Conservation (phyloP, 2,797 vertebrate species). For the Pseudochirops corinnae region DNA sequence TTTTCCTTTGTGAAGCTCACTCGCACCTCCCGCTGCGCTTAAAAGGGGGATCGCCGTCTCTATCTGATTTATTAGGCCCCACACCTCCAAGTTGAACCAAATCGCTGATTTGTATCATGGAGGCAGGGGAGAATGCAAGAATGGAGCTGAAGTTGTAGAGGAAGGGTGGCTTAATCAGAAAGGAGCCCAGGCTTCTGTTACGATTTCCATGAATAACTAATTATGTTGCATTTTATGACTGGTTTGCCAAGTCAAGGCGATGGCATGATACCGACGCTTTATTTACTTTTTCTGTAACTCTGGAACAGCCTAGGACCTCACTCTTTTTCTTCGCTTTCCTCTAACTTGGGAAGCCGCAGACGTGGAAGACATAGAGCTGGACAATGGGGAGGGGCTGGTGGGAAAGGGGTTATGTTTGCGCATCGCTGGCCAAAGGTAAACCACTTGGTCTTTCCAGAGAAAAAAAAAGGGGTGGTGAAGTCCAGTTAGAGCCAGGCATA, state of each 20-base stretch:
- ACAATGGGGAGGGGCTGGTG: not conserved
- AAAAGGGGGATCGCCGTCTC: not conserved
- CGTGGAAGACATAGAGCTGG: not conserved
- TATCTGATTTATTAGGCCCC: not conserved
- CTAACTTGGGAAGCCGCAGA: not conserved
- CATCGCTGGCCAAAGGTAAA: not conserved
- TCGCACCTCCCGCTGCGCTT: not conserved
- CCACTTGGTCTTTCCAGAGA: not conserved
- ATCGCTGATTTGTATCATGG: not conserved
- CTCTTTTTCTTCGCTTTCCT: rapidly evolving
- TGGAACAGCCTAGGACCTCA: not conserved
- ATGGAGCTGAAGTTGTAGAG: not conserved
- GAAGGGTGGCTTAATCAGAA: not conserved
- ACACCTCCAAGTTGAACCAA: not conserved
- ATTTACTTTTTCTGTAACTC: not conserved
- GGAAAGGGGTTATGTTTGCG: not conserved
- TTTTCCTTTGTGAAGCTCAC: not conserved
- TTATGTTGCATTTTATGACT: not conserved
- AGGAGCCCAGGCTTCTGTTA: not conserved
- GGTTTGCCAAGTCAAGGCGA: not conserved
- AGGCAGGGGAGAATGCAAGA: not conserved
- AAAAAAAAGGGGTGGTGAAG: not conserved
- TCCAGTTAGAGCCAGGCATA: not conserved
- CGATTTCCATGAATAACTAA: not conserved
- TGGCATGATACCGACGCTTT: not conserved